Percentiles rank a stretch among this genome's conserved stretches.
phyloP scores from a whole-genome alignment of 1,140 invertebrate species.

The Philopotamus ludificatus region DNA sequence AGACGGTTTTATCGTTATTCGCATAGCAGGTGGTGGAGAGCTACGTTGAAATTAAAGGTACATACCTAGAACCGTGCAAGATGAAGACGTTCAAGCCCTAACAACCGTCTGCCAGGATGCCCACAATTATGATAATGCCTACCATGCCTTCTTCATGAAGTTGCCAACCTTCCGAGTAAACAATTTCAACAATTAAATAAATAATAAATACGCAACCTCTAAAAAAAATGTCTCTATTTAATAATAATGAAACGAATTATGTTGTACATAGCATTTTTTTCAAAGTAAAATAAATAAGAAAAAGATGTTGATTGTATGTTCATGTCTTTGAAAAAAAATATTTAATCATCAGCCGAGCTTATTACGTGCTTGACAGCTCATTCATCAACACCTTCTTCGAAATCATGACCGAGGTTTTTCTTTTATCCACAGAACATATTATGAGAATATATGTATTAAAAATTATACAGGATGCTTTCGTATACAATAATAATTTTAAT shows the following conservation, averaged over 20 bases:
- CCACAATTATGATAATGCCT: slow-evolving; percentile 10
- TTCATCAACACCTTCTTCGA: slow-evolving; percentile 9
- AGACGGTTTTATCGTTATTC: slow-evolving; percentile 8
- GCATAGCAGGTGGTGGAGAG: neutral
- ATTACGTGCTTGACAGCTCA: slow-evolving; percentile 7
- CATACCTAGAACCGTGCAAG: neutral
- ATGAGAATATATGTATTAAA: too few relatives aligned
- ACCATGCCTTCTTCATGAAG: too few relatives aligned
- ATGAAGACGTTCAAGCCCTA: slow-evolving; percentile 6
- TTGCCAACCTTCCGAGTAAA: too few relatives aligned
- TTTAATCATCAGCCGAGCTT: slow-evolving; percentile 4
- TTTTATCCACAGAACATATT: neutral
- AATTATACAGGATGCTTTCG: too few relatives aligned
- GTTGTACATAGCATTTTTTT: neutral
- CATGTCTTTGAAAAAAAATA: slow-evolving; percentile 2
- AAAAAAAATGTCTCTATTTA: too few relatives aligned
- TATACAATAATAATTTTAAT: too few relatives aligned
- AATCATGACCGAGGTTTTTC: neutral
- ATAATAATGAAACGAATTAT: neutral
- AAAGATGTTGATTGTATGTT: slow-evolving; percentile 2
- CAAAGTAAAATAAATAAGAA: too few relatives aligned
- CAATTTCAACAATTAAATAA: too few relatives aligned
- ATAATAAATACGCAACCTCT: too few relatives aligned
- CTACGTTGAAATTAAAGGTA: neutral
- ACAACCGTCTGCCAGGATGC: slow-evolving; percentile 10